Base-by-base conservation (phyloP, 53 echinoderm and acorn worm genomes). In the Paracentrotus lividus region DNA sequence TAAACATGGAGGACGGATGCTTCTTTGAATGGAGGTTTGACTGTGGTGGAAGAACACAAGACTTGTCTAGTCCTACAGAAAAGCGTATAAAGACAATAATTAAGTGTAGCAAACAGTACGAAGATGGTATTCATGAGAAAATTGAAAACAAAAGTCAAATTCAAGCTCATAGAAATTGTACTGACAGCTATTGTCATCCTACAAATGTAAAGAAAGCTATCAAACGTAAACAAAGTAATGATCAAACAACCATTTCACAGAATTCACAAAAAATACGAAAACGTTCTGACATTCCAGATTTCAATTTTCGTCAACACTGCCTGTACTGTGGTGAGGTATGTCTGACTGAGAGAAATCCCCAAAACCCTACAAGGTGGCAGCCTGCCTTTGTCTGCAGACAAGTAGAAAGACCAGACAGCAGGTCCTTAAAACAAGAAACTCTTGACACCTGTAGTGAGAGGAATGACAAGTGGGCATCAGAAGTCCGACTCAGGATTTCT, bases 251-350 rank as follows among this genome's bases (percentile, higher is more conserved):
- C 72, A 47, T 68, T 65, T 75, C 57, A 90, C 47, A 81, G 32
- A 84, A 77, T 68, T 92, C 90, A 90, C 72, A 88, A 88, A 94
- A 90, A 75, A 72, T 32, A 67, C 23, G 64, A 42, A 94, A 72
- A 75, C 77, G 77, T 24, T 94, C 94, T 31, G 67, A 66, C 44
- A 42, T 51, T 85, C 27, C 3, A 45, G 12, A 90, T 49, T 93
- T 95, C 68, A 84, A 44, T 51, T 93, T 95, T 56, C 26, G 31
- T 60, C 31, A 95, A 36, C 43, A 93, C 47, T 95, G 95, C 66
- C 26, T 95, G 4, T 95, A 40, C 90, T 93, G 95, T 95, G 95
- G 95, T 56, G 93, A 93, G 29, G 81, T 56, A 16, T 95, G 93
- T 88, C 72, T 24, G n/a, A 52, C 93, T 88, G 57, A 67, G n/a